These are phyloP conservation scores for Asteroscopus sphinx DNA, from an alignment of 2,888 invertebrate species.

Conservation along the genomic window DNA sequence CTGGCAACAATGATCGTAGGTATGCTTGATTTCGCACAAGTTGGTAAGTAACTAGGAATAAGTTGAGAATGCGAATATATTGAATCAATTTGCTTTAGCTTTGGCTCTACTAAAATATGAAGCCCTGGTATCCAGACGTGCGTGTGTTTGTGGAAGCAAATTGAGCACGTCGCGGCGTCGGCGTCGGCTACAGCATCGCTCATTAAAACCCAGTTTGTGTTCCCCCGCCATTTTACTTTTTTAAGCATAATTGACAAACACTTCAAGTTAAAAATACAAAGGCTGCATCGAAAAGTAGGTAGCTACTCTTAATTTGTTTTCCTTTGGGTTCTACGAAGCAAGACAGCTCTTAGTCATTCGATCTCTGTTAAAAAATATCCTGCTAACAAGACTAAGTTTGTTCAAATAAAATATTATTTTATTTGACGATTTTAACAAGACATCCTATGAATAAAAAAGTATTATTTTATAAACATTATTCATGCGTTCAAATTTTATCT, in stretches of 20 bases:
- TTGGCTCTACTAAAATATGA: too few species aligned
- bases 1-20: too few species aligned
- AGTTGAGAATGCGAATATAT: slow-evolving; percentile 36
- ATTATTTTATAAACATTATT: too few species aligned
- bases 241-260: slow-evolving; percentile 49
- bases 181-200: neutral
- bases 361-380: slow-evolving; percentile 27
- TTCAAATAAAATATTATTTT: too few species aligned
- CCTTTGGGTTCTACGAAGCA: slow-evolving; percentile 25
- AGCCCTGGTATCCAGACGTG: slow-evolving; percentile 20
- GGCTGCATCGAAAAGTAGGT: slow-evolving; percentile 15
- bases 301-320: slow-evolving; percentile 30
- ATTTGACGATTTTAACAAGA: too few species aligned
- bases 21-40: too few species aligned
- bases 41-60: too few species aligned
- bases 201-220: slow-evolving; percentile 25
- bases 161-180: slow-evolving; percentile 39
- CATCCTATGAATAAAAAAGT: too few species aligned
- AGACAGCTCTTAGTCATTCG: slow-evolving; percentile 33
- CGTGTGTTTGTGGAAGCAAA: slow-evolving; percentile 40
- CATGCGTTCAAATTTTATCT: too few species aligned
- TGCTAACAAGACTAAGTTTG: slow-evolving; percentile 12
- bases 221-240: slow-evolving; percentile 19
- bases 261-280: slow-evolving; percentile 43
- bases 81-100: slow-evolving; percentile 42